phyloP scores from a whole-genome alignment of 2,888 invertebrate genomes.

The Tiliacea aurago region DNA sequence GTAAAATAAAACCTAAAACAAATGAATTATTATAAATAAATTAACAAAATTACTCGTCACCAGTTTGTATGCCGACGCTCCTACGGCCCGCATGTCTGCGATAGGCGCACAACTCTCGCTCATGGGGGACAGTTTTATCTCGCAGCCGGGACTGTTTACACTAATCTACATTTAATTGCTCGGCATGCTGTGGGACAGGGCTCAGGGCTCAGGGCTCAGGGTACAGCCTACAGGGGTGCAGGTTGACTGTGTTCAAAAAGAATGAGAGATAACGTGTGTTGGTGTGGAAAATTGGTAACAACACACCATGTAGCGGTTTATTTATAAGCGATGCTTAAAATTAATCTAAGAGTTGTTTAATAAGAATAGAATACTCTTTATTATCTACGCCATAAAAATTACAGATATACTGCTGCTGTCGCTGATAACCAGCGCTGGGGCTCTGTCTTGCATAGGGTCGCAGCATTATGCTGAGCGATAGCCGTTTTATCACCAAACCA shows the following conservation, averaged over 20 bases:
- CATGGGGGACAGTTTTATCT: constrained; percentile 70
- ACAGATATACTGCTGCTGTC: no score
- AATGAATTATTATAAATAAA: no score
- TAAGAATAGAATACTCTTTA: no score
- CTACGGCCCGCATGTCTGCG: constrained; percentile 52
- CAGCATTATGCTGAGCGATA: no score
- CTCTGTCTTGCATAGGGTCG: no score
- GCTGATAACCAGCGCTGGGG: no score
- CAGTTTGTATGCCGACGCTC: constrained; percentile 42
- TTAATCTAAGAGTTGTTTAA: no score
- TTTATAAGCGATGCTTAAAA: no score
- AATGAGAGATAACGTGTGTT: background rate
- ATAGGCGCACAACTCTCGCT: constrained; percentile 60
- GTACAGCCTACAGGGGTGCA: constrained; percentile 8
- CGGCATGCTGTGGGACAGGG: constrained; percentile 19
- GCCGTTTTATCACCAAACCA: no score
- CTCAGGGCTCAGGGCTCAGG: constrained; percentile 5
- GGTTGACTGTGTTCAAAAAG: background rate
- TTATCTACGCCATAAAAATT: no score
- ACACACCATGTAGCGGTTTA: no score
- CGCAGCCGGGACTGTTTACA: constrained; percentile 61
- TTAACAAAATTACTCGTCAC: background rate
- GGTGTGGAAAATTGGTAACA: background rate
- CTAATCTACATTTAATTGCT: constrained; percentile 68
- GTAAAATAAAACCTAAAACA: no score